A percentile compares a stretch with the other conserved stretches of the same genome.
Evolutionary conservation across 2,797 vertebrate genomes (phyloP).

Genomic region (Odontamblyopus rebecca): DNA sequence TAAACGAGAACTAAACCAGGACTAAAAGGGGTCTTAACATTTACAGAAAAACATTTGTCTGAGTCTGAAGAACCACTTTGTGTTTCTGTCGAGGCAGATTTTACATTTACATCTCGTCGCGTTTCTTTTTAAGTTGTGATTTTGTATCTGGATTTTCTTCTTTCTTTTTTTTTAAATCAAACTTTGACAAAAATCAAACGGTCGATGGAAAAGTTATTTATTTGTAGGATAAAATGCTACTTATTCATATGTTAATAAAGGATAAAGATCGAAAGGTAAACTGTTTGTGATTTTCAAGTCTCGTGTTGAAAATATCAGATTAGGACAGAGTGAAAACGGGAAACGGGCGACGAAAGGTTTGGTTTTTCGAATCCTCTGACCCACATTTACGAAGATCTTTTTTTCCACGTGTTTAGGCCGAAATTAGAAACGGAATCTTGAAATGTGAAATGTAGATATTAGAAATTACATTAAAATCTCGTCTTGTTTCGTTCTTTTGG

Average conservation of each 20-base stretch:
- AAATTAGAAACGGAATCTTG: too few species aligned
- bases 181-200: conserved; percentile 24
- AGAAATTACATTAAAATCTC: too few species aligned
- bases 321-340: too few species aligned
- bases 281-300: conserved; percentile 8
- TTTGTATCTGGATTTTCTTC: neutral
- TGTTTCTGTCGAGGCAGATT: conserved; percentile 20
- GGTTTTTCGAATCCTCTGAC: too few species aligned
- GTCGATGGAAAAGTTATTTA: conserved; percentile 65
- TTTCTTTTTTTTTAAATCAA: neutral
- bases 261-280: conserved; percentile 47
- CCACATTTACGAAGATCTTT: too few species aligned
- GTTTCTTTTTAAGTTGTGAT: neutral
- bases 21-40: too few species aligned
- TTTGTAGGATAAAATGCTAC: conserved; percentile 69
- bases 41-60: too few species aligned
- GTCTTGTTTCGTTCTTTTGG: too few species aligned
- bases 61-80: neutral
- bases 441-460: too few species aligned
- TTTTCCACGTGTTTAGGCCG: too few species aligned
- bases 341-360: too few species aligned
- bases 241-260: conserved; percentile 71
- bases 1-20: neutral
- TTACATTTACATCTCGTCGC: conserved; percentile 2
- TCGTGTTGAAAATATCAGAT: neutral